A percentile compares a stretch with the other conserved stretches of the same genome.
Evolutionary conservation across 2,797 vertebrate genomes (phyloP).

Genomic region (Sus cebifrons): DNA sequence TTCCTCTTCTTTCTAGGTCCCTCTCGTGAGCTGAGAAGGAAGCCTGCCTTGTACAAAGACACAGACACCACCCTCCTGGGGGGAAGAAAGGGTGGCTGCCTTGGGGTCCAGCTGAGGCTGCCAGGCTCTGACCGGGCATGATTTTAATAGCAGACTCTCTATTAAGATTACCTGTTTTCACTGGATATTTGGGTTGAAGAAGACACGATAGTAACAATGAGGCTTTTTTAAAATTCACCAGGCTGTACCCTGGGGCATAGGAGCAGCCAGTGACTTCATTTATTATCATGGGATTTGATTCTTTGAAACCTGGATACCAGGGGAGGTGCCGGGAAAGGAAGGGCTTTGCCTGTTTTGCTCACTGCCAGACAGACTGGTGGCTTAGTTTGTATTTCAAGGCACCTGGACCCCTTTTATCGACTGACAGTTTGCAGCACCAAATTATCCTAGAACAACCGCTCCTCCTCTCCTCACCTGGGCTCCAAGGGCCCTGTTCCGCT

Average conservation of each 20-base stretch:
- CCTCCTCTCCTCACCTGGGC: background rate
- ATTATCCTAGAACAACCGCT: background rate
- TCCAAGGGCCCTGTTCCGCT: background rate
- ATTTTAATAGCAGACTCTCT: background rate
- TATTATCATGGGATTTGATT: constrained; percentile 31
- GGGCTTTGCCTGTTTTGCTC: background rate
- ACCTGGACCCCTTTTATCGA: background rate
- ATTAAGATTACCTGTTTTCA: background rate
- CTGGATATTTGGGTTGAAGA: constrained; percentile 7
- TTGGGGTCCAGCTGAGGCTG: background rate
- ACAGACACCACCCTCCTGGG: background rate
- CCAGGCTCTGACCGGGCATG: background rate
- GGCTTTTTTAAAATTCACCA: background rate
- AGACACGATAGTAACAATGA: background rate
- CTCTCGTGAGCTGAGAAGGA: constrained; percentile 78
- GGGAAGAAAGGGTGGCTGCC: background rate
- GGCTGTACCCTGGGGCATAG: rapidly evolving
- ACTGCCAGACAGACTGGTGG: background rate
- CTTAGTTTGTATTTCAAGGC: background rate
- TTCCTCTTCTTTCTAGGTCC: constrained; percentile 80
- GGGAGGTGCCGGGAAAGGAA: background rate
- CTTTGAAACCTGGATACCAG: background rate
- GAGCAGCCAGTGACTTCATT: background rate
- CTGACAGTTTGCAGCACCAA: background rate
- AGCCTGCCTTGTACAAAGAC: constrained; percentile 44